Conservation (phyloP, 2,888 invertebrate species). For the Coleophora deauratella region DNA sequence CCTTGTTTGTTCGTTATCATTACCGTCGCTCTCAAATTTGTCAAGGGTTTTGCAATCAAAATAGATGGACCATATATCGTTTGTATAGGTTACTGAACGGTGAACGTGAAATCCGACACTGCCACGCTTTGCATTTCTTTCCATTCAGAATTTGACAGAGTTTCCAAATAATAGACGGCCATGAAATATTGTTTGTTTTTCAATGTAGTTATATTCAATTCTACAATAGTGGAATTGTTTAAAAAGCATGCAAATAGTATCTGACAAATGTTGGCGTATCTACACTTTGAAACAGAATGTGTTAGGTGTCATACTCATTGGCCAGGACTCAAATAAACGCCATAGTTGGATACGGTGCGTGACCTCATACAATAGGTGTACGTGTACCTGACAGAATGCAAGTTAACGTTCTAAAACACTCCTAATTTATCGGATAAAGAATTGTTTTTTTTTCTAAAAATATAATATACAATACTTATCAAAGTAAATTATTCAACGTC, state of each 20-base stretch:
- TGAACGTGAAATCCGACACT: neutral
- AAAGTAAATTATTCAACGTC: neutral
- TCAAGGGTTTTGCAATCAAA: conserved; percentile 19
- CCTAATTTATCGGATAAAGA: neutral
- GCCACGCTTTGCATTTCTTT: too few relatives aligned
- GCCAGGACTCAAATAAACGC: conserved; percentile 32
- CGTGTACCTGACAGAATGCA: conserved; percentile 32
- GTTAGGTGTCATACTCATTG: conserved; percentile 41
- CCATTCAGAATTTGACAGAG: neutral
- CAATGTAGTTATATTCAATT: conserved; percentile 5
- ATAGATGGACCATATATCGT: neutral
- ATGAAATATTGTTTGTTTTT: neutral
- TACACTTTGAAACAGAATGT: conserved; percentile 4
- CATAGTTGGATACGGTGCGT: conserved; percentile 38
- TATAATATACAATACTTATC: neutral
- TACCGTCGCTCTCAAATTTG: conserved; percentile 33
- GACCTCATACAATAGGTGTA: conserved; percentile 37
- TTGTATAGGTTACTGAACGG: neutral
- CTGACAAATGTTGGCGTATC: conserved; percentile 25
- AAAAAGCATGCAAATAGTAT: conserved; percentile 13
- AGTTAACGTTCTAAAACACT: conserved; percentile 13
- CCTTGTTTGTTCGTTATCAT: conserved; percentile 39
- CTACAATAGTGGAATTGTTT: too few relatives aligned
- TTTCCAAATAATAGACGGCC: conserved; percentile 3
- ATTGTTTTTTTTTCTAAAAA: too few relatives aligned